A percentile compares a stretch with the other conserved stretches of the same genome.
Evolutionary conservation across 2,113 vertebrate species (phyloP).

Genomic region (Tor tambroides): DNA sequence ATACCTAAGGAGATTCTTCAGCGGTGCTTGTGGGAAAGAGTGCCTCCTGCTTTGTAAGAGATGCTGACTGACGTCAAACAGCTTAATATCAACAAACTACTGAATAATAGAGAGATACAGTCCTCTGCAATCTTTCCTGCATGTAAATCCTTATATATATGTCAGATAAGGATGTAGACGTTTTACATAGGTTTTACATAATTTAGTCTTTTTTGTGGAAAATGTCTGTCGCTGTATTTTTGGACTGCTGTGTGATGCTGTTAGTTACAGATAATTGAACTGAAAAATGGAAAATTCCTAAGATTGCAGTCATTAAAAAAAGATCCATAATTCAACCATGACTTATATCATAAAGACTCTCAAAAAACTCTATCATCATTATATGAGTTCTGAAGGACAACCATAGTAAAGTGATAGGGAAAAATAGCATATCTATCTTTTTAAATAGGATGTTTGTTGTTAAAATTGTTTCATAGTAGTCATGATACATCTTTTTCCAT

Average conservation of each 20-base stretch:
- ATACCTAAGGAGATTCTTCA: conserved; percentile 23
- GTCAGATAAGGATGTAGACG: background rate
- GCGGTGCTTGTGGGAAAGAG: background rate
- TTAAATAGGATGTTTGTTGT: background rate
- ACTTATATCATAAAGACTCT: background rate
- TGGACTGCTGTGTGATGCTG: background rate
- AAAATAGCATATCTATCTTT: background rate
- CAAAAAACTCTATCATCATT: background rate
- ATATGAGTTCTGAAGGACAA: conserved; percentile 4
- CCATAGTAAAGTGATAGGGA: background rate
- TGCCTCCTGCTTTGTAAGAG: background rate
- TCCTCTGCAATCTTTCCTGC: background rate
- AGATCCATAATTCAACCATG: background rate
- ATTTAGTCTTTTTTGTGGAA: background rate
- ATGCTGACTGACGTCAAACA: conserved; percentile 14
- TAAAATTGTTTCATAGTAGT: background rate
- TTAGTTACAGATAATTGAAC: conserved; percentile 4
- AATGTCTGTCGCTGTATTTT: background rate
- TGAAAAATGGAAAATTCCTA: background rate
- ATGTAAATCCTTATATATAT: conserved; percentile 1
- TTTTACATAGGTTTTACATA: background rate
- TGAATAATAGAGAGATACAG: conserved; percentile 8
- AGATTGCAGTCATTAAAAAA: conserved; percentile 15
- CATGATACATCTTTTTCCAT: background rate
- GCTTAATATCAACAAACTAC: conserved; percentile 11